Conservation (phyloP, 1,140 invertebrate genomes). For the Dreissena rostriformis region DNA sequence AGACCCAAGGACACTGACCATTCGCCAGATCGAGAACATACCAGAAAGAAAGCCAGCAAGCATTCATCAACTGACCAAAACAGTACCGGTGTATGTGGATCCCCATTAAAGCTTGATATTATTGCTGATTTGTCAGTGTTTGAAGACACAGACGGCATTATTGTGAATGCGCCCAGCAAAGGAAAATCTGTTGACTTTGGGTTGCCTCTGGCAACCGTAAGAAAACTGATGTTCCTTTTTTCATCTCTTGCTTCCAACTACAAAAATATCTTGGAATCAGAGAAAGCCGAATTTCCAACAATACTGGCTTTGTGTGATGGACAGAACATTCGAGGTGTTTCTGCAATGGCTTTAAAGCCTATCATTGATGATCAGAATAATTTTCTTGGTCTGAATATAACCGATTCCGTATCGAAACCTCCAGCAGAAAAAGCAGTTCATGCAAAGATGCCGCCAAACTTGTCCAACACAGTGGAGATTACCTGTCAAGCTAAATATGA, state of each 20-base stretch:
- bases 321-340: constrained; percentile 39
- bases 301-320: constrained; percentile 55
- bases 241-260: constrained; percentile 14
- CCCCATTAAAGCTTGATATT: constrained; percentile 37
- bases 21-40: constrained; percentile 18
- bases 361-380: constrained; percentile 44
- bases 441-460: background rate
- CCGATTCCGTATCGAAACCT: constrained; percentile 2
- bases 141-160: constrained; percentile 15
- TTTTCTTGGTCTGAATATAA: constrained; percentile 21
- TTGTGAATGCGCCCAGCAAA: background rate
- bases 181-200: constrained; percentile 29
- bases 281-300: constrained; percentile 8
- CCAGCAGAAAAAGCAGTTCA: background rate
- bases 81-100: constrained; percentile 25
- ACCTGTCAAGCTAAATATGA: constrained; percentile 36
- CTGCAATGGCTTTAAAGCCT: constrained; percentile 29
- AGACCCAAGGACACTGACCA: constrained; percentile 19
- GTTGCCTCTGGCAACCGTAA: constrained; percentile 11
- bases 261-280: background rate
- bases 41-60: constrained; percentile 16
- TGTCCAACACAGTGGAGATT: constrained; percentile 16
- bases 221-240: constrained; percentile 53
- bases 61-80: constrained; percentile 12
- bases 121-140: constrained; percentile 50